Evolutionary conservation across 37 sponge, comb jelly and placozoan genomes (phyloP).

Genomic region (Geodia barretti): DNA sequence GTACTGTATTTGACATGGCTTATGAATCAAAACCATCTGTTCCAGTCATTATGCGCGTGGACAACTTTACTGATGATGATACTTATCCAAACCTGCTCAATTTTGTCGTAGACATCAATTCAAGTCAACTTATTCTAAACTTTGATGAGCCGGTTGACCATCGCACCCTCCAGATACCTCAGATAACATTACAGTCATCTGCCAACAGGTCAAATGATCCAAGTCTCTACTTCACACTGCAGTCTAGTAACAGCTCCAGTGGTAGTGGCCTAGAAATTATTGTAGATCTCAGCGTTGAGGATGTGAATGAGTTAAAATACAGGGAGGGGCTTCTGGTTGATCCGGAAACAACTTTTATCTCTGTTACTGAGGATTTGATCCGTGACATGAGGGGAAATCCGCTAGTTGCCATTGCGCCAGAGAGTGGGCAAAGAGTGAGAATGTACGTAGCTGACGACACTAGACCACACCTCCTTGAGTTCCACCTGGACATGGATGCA

Average conservation of each 20-base stretch:
- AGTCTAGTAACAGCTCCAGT: constrained; percentile 34
- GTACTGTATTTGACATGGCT: constrained; percentile 76
- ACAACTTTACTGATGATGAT: constrained; percentile 66
- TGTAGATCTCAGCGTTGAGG: constrained; percentile 62
- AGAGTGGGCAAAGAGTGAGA: constrained; percentile 39
- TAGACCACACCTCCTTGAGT: constrained; percentile 63
- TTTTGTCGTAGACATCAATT: constrained; percentile 64
- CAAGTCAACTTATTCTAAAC: constrained; percentile 71
- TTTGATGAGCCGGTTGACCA: constrained; percentile 90
- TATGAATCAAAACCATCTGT: constrained; percentile 42
- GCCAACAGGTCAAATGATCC: constrained; percentile 18
- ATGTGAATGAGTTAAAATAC: constrained; percentile 81
- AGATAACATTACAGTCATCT: constrained; percentile 81
- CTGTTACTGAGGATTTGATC: constrained; percentile 60
- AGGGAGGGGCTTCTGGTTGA: constrained; percentile 58
- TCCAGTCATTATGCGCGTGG: constrained; percentile 3
- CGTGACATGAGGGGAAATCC: constrained; percentile 73
- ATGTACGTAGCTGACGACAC: constrained; percentile 47
- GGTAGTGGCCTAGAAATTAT: constrained; percentile 60
- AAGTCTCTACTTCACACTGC: constrained; percentile 58
- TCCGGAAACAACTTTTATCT: constrained; percentile 58
- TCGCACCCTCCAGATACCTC: constrained; percentile 34
- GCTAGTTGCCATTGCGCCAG: constrained; percentile 39
- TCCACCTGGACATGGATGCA: constrained; percentile 85
- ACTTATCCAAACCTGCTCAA: constrained; percentile 56